A percentile compares a stretch with the other conserved stretches of the same genome.
phyloP scores from a whole-genome alignment of 2,888 invertebrate species.

The Cremastobaeus sp. region DNA sequence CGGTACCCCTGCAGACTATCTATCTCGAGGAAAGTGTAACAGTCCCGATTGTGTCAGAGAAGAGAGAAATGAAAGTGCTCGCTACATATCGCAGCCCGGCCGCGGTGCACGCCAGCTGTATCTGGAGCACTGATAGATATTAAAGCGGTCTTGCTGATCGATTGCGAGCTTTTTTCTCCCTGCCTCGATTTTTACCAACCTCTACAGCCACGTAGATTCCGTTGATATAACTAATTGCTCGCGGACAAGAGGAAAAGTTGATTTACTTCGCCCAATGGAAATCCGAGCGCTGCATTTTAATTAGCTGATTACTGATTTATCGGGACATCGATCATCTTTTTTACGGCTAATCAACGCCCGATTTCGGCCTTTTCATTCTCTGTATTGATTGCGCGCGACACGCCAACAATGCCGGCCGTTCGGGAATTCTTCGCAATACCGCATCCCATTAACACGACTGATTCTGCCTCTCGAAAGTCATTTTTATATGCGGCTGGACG shows the following conservation, averaged over 20 bases:
- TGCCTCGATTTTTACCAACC: not conserved
- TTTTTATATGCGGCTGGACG: conserved; percentile 8
- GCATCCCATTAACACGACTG: conserved; percentile 9
- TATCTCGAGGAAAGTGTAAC: conserved; percentile 73
- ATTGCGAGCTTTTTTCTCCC: conserved; percentile 14
- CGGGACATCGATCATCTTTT: not conserved
- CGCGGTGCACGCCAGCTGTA: conserved; percentile 1
- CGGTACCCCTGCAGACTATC: conserved; percentile 61
- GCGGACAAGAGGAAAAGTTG: conserved; percentile 36
- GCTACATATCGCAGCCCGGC: not conserved
- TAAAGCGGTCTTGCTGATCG: conserved; percentile 27
- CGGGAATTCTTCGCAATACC: not conserved
- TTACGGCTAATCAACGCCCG: too few species aligned
- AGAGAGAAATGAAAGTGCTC: conserved; percentile 75
- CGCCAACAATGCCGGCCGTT: too few species aligned
- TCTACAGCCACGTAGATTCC: conserved; percentile 20
- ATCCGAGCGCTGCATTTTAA: conserved; percentile 32
- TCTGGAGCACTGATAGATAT: conserved; percentile 24
- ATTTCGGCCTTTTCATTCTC: too few species aligned
- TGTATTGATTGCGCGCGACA: too few species aligned
- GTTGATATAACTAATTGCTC: conserved; percentile 38
- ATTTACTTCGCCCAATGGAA: conserved; percentile 18
- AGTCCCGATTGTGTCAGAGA: conserved; percentile 73
- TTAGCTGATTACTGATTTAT: conserved; percentile 17
- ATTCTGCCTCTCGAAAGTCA: conserved; percentile 29